Conservation (phyloP, 2,113 vertebrate species). For the Rana temporaria region DNA sequence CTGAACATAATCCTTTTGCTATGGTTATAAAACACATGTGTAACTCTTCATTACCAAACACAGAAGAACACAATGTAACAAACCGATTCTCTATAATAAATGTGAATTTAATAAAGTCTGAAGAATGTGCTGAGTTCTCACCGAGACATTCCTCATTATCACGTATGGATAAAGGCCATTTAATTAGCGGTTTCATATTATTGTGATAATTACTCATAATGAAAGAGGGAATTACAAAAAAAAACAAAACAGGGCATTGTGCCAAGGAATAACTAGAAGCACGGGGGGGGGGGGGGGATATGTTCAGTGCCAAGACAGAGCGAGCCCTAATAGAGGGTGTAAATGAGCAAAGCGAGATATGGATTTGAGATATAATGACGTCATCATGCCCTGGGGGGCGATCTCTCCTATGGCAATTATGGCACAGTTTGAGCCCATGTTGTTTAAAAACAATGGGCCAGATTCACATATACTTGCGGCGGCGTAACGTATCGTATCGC, state of each 20-base stretch:
- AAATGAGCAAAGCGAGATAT: background rate
- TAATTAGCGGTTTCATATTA: conserved; percentile 18
- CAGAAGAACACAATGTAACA: conserved; percentile 11
- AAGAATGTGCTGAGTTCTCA: no score
- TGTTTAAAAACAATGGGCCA: no score
- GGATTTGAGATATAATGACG: background rate
- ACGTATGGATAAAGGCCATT: background rate
- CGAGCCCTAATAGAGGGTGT: background rate
- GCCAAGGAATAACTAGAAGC: background rate
- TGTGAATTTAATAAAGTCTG: background rate
- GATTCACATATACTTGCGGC: no score
- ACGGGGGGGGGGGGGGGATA: background rate
- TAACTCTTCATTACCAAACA: background rate
- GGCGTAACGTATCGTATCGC: no score
- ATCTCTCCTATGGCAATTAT: no score
- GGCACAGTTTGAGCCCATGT: background rate
- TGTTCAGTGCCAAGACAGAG: background rate
- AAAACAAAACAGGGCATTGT: background rate
- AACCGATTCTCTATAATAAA: background rate
- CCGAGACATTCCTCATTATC: background rate
- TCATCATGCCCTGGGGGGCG: background rate
- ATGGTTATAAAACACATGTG: background rate
- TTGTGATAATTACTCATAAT: conserved; percentile 5
- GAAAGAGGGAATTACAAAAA: background rate
- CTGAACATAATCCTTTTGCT: no score